Base-by-base conservation (phyloP, 2,888 invertebrate genomes). In the Platerodrilus igneus region DNA sequence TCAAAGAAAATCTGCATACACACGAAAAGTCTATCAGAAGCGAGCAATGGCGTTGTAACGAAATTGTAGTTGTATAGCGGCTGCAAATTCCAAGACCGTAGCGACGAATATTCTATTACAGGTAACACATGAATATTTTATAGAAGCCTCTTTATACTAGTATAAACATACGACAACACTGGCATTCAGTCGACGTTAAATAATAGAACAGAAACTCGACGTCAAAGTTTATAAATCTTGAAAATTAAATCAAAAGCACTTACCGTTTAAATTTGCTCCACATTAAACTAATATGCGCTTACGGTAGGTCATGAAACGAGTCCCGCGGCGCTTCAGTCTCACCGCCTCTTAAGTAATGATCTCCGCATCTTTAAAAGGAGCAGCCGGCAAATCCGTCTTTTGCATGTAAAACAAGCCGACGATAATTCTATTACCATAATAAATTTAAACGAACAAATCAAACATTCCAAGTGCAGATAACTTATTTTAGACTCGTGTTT, bases 1-100 rank as follows among this genome's bases (percentile, higher is more conserved):
- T 63, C 64, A 66, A 67, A 66, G 65, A 58, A 62, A 66, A 64
- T 64, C 63, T 62, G 57, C 61, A 63, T 64, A 61, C 55, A 55
- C 53, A 43, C 33, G 44, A 38, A 39, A 42, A 52, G 47, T 55
- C 51, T 58, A 59, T 56, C 59, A 55, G 46, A 48, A 52, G 58
- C 56, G 52, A 42, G 49, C 48, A 42, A 47, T 47, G 46, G 51
- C 42, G 50, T 44, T 49, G 49, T 55, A 55, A 55, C 52, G 53
- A 55, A 54, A 55, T 57, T 57, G 53, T 53, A 44, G 44, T 43
- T 47, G 45, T 50, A 44, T 47, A 42, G 45, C 41, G 37, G 35
- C 32, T 41, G 33, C 39, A 48, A 37, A 45, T 43, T 48, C 27
- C 38, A 36, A 40, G 47, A 45, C 40, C 45, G 47, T 38, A 45